These are phyloP conservation scores for Crotalus helleri DNA, from an alignment of 2,113 vertebrate species.

Conservation along the genomic window DNA sequence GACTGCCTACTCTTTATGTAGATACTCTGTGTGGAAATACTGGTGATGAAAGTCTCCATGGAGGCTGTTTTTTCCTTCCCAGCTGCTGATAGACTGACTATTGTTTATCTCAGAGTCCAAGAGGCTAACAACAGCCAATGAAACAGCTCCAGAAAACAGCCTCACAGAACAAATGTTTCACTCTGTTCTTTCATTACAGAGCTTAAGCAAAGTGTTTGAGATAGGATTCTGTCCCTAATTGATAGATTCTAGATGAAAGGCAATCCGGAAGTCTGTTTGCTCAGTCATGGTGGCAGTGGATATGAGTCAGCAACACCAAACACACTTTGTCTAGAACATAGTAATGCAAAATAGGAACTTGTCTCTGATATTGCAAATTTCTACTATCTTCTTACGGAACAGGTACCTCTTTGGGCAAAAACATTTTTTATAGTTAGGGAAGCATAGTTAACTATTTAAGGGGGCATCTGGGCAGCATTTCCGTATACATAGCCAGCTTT, in stretches of 20 bases:
- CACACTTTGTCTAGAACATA: background rate
- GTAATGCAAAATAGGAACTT: background rate
- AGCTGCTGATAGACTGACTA: background rate
- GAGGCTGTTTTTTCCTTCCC: background rate
- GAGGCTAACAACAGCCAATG: background rate
- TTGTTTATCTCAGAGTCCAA: background rate
- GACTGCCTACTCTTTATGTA: background rate
- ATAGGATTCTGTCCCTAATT: no score
- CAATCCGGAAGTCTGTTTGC: background rate
- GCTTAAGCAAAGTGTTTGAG: background rate
- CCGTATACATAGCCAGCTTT: background rate
- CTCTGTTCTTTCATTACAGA: background rate
- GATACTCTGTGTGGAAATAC: background rate
- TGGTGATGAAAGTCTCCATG: background rate
- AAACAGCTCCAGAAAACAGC: background rate
- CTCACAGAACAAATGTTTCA: background rate
- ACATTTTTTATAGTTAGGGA: background rate
- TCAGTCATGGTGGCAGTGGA: background rate
- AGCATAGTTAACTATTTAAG: background rate
- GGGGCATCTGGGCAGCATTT: background rate
- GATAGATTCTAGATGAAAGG: background rate
- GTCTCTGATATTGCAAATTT: background rate
- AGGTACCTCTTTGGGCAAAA: background rate
- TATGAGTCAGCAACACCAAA: background rate
- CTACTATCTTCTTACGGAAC: background rate